Evolutionary conservation across 2,888 invertebrate genomes (phyloP).

Genomic region (Synanthedon formicaeformis): DNA sequence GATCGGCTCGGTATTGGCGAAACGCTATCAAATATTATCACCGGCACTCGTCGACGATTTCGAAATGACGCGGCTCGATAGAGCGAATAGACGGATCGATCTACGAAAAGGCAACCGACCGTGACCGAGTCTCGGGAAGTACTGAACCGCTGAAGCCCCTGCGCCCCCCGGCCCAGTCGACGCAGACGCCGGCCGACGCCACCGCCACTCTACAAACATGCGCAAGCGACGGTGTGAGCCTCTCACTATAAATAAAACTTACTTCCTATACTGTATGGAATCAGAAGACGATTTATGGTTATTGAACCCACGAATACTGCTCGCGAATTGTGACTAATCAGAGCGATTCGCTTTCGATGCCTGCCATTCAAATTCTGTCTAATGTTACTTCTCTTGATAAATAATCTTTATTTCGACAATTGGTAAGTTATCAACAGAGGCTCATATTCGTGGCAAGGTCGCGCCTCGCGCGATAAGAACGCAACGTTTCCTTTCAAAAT

Average conservation of each 20-base stretch:
- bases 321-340: slow-evolving; percentile 34
- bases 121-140: slow-evolving; percentile 29
- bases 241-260: slow-evolving; percentile 59
- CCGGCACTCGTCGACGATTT: slow-evolving; percentile 43
- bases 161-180: slow-evolving; percentile 15
- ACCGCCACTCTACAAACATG: slow-evolving; percentile 9
- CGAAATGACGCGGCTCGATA: slow-evolving; percentile 32
- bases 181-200: slow-evolving; percentile 6
- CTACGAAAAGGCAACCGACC: slow-evolving; percentile 24
- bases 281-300: slow-evolving; percentile 61
- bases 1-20: slow-evolving; percentile 45
- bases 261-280: slow-evolving; percentile 57
- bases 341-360: slow-evolving; percentile 23
- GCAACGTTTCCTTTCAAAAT: neutral
- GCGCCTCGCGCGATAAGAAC: neutral
- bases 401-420: neutral
- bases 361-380: slow-evolving; percentile 23
- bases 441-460: neutral
- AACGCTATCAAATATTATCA: slow-evolving; percentile 50
- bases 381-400: no score
- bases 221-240: slow-evolving; percentile 16
- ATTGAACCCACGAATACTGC: slow-evolving; percentile 59
- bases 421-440: neutral
- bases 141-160: slow-evolving; percentile 22
- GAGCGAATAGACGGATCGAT: slow-evolving; percentile 21